These are phyloP conservation scores for Malacoraja senta DNA, from an alignment of 2,797 vertebrate genomes.

Conservation along the genomic window DNA sequence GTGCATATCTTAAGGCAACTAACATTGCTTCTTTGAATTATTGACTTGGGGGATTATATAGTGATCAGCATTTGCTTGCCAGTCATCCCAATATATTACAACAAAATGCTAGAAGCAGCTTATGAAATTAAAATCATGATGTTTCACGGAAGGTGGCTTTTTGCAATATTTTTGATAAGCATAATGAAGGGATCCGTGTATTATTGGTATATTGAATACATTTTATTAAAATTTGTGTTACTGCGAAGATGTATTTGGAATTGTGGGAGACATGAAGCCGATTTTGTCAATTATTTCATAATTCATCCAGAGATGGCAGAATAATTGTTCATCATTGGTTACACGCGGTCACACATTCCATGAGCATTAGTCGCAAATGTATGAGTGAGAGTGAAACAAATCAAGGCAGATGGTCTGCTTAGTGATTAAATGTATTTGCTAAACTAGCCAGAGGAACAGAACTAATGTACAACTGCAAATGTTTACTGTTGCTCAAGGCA, in stretches of 20 bases:
- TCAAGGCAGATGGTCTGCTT: background rate
- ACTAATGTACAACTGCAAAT: background rate
- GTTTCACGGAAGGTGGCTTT: too few relatives aligned
- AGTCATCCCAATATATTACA: too few relatives aligned
- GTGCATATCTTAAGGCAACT: too few relatives aligned
- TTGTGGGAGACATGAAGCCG: background rate
- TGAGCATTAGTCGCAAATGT: background rate
- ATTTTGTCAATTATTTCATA: background rate
- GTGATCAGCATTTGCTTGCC: too few relatives aligned
- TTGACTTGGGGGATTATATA: too few relatives aligned
- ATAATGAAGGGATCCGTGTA: too few relatives aligned
- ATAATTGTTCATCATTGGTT: background rate
- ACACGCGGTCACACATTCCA: background rate
- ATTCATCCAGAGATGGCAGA: background rate
- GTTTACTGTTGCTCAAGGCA: background rate
- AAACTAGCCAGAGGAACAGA: slow-evolving; percentile 2
- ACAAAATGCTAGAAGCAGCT: too few relatives aligned
- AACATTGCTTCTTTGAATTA: too few relatives aligned
- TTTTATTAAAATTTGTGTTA: background rate
- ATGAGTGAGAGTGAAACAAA: background rate
- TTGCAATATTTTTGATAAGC: too few relatives aligned
- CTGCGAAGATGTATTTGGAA: background rate
- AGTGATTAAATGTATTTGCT: background rate
- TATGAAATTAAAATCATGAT: too few relatives aligned
- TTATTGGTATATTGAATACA: too few relatives aligned